Conservation (phyloP, 2,797 vertebrate species). For the Octomys mimax region DNA sequence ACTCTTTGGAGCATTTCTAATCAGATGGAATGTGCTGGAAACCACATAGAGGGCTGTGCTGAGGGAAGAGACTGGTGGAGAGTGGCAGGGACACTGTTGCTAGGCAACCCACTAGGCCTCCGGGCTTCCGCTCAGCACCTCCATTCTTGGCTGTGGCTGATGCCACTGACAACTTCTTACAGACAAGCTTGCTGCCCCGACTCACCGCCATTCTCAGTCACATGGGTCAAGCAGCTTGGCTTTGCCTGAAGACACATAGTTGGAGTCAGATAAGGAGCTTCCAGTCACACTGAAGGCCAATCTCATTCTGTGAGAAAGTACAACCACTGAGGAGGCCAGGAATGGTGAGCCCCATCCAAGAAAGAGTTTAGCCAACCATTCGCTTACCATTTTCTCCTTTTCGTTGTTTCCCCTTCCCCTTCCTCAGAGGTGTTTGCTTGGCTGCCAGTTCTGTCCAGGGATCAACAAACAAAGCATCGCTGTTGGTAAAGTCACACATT, state of each 20-base stretch:
- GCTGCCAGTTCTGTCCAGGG: neutral
- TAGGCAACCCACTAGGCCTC: conserved; percentile 62
- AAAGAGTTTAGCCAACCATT: neutral
- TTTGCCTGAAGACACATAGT: neutral
- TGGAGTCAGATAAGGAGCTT: conserved; percentile 27
- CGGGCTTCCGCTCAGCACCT: neutral
- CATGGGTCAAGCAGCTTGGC: neutral
- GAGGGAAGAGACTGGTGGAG: conserved; percentile 4
- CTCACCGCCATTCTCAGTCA: neutral
- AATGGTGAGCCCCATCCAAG: neutral
- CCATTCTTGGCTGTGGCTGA: conserved; percentile 18
- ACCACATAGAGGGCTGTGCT: neutral
- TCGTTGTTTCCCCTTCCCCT: neutral
- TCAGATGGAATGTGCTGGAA: neutral
- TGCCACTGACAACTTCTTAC: neutral
- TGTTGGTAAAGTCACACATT: neutral
- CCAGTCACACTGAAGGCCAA: neutral
- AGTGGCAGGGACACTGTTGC: conserved; percentile 11
- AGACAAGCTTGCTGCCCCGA: neutral
- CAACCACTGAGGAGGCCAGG: neutral
- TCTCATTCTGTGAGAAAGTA: conserved; percentile 22
- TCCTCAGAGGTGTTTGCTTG: neutral
- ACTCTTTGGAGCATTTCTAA: neutral
- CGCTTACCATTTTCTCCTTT: neutral
- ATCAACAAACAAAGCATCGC: neutral